Evolutionary conservation across 2,113 vertebrate genomes (phyloP), one percentile per base, ranked within the genome.

Genomic region (Mastomys coucha): DNA sequence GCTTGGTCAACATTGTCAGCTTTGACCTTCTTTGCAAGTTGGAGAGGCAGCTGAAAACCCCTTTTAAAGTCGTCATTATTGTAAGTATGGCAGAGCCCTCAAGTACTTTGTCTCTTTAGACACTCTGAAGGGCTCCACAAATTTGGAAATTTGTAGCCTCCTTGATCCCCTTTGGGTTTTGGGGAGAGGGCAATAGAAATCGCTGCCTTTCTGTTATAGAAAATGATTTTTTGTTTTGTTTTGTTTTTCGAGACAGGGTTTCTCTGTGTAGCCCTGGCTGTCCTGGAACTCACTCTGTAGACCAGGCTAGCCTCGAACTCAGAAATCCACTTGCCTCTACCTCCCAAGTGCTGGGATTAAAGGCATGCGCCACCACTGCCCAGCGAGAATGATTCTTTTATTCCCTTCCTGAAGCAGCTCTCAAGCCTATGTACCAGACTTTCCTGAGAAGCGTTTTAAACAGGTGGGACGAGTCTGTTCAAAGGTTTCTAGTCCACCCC

Each of bases 21-120:
- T 99, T 99, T 87, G 99, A 99, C 97, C 99, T 99, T 82, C 99
- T 99, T 89, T 99, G 99, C 98, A 99, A 99, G 98, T 98, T 99
- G 98, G 99, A 99, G 93, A 99, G 99, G 94, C 98, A 99, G 96
- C 98, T 99, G 73, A 98, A 98, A 94, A 98, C 95, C n/a, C 95
- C 98, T n/a, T 99, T 99, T 97, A 98, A 98, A 96, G 99, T 99
- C 78, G 98, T 99, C 96, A 99, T 99, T 97, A 98, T 99, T 98
- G 99, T 99, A 97, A 99, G 99, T 99, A 81, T 69, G 49, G 63
- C 75, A 60, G 33, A 36, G 17, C 22, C 72, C 75, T 75, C 33
- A 51, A 86, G 58, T 65, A 2, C 12, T 81, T 90, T 22, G 0
- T 88, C 39, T 91, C 33, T 87, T 4, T 67, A 73, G 42, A 75